Percentiles rank a stretch among this genome's conserved stretches.
phyloP scores from a whole-genome alignment of 2,888 invertebrate genomes.

The Andrena bucephala region DNA sequence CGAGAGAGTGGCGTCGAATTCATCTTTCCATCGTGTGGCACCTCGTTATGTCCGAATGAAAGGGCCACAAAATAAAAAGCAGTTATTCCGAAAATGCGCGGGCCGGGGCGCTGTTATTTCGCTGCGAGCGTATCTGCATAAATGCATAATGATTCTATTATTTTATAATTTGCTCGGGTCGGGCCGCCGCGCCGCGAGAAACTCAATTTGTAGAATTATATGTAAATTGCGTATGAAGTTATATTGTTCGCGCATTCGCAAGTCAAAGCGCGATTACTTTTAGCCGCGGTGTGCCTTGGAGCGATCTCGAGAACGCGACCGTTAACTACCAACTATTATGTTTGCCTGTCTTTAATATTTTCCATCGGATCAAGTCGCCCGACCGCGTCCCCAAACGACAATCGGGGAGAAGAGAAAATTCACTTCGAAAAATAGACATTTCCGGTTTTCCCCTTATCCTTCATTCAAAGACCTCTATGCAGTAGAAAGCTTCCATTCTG shows the following conservation, averaged over 20 bases:
- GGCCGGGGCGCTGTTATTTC: slow-evolving; percentile 43
- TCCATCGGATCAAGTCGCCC: slow-evolving; percentile 16
- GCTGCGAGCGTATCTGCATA: slow-evolving; percentile 59
- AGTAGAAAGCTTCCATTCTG: neutral
- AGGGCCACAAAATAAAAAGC: slow-evolving; percentile 30
- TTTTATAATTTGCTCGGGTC: slow-evolving; percentile 49
- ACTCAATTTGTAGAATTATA: slow-evolving; percentile 60
- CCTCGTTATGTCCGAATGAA: slow-evolving; percentile 21
- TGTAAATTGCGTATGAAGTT: slow-evolving; percentile 59
- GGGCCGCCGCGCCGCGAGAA: slow-evolving; percentile 26
- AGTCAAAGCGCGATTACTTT: slow-evolving; percentile 54
- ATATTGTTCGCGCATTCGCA: slow-evolving; percentile 49
- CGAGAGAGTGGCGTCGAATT: neutral
- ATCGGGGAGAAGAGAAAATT: neutral
- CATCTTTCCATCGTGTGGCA: neutral
- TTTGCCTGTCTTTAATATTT: slow-evolving; percentile 37
- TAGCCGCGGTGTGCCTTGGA: slow-evolving; percentile 33
- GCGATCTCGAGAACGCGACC: slow-evolving; percentile 26
- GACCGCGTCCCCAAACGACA: neutral
- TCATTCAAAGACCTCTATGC: neutral
- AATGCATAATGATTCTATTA: slow-evolving; percentile 61
- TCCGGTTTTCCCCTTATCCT: neutral
- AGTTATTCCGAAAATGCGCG: slow-evolving; percentile 41
- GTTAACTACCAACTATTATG: slow-evolving; percentile 41
- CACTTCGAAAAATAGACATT: neutral